A percentile compares a stretch with the other conserved stretches of the same genome.
phyloP scores from a whole-genome alignment of 2,113 vertebrate genomes.

The Gadus macrocephalus region DNA sequence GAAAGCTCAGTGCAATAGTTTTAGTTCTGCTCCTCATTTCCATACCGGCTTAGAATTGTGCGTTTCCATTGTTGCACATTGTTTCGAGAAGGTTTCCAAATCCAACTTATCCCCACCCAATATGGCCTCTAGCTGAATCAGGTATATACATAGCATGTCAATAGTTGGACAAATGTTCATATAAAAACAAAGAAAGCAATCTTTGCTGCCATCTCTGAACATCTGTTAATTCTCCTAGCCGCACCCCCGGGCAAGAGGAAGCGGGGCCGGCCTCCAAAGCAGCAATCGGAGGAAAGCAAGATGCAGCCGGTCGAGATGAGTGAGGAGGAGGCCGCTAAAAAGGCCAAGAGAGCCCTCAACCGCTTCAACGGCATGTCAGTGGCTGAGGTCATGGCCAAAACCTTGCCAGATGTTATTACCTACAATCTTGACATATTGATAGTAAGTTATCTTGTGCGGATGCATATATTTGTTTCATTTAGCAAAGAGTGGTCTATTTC shows the following conservation, averaged over 20 bases:
- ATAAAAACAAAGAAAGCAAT: no score
- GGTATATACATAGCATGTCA: no score
- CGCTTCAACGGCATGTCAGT: conserved; percentile 94
- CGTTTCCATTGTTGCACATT: no score
- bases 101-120: no score
- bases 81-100: no score
- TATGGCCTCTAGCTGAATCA: no score
- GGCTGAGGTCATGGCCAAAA: conserved; percentile 91
- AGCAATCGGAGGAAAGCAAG: conserved; percentile 74
- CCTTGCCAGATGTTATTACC: conserved; percentile 91
- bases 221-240: conserved; percentile 13
- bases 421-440: conserved; percentile 96
- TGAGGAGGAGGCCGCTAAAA: conserved; percentile 76
- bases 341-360: conserved; percentile 89
- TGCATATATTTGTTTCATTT: not conserved
- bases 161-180: no score
- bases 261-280: conserved; percentile 76
- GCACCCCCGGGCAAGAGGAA: conserved; percentile 81
- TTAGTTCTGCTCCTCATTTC: no score
- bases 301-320: conserved; percentile 79
- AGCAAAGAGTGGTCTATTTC: not conserved
- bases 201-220: no score
- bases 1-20: no score
- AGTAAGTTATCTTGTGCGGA: conserved; percentile 74
- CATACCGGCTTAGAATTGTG: no score